Evolutionary conservation across 2,888 invertebrate genomes (phyloP).

Genomic region (Strigamia transsilvanica): DNA sequence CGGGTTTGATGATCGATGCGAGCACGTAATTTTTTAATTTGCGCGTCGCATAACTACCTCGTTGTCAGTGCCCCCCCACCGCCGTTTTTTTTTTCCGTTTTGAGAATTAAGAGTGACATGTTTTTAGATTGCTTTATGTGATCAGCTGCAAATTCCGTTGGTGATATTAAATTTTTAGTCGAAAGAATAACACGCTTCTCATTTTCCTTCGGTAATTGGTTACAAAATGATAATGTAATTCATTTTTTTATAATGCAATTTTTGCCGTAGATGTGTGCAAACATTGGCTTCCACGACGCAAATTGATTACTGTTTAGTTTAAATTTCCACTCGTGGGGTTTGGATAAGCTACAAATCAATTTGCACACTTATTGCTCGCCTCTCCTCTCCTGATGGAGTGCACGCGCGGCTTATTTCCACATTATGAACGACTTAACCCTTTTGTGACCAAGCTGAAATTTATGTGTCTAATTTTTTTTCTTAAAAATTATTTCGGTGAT

Average conservation of each 20-base stretch:
- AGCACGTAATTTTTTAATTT: conserved; percentile 15
- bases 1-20: not conserved
- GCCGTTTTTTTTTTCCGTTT: not conserved
- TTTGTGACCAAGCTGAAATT: not conserved
- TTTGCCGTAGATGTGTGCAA: conserved; percentile 24
- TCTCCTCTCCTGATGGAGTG: conserved; percentile 1
- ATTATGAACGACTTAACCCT: conserved; percentile 42
- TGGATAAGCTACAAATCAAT: conserved; percentile 46
- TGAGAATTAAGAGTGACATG: not conserved
- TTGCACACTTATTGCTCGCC: conserved; percentile 38
- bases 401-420: conserved; percentile 43
- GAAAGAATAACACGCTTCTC: conserved; percentile 19
- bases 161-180: conserved; percentile 38
- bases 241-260: conserved; percentile 42
- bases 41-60: not conserved
- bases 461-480: not conserved
- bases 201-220: conserved; percentile 37
- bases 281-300: conserved; percentile 9
- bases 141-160: conserved; percentile 28
- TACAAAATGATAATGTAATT: conserved; percentile 41
- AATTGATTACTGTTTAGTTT: conserved; percentile 49
- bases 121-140: not conserved
- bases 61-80: not conserved
- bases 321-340: conserved; percentile 44
- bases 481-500: too few species aligned